Evolutionary conservation across 2,888 invertebrate species (phyloP).

Genomic region (Creontiades dilutus): DNA sequence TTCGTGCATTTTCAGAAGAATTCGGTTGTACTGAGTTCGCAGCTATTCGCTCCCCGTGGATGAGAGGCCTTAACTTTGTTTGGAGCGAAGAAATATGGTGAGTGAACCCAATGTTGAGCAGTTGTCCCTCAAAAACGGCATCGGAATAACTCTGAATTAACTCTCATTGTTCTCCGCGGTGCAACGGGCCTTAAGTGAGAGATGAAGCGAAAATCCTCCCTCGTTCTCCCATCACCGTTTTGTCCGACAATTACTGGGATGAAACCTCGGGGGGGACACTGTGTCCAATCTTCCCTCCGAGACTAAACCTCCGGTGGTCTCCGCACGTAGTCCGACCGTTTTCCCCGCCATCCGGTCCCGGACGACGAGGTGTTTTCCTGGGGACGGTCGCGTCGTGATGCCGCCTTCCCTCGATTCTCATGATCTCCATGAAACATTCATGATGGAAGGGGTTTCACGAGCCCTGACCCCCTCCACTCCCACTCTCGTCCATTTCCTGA

Average conservation of each 20-base stretch:
- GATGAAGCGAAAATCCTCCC: constrained; percentile 15
- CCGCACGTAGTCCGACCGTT: background rate
- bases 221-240: background rate
- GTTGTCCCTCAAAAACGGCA: too few relatives aligned
- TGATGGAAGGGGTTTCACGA: constrained; percentile 1
- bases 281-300: background rate
- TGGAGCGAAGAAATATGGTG: too few relatives aligned
- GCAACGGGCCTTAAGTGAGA: background rate
- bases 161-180: too few relatives aligned
- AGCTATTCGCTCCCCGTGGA: too few relatives aligned
- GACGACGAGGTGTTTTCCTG: background rate
- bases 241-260: background rate
- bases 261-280: background rate
- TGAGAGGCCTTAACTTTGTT: too few relatives aligned
- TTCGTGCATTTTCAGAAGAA: too few relatives aligned
- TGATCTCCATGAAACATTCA: constrained; percentile 19
- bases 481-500: too few relatives aligned
- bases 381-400: background rate
- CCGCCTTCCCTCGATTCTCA: background rate
- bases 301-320: constrained; percentile 23
- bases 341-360: background rate
- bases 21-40: too few relatives aligned
- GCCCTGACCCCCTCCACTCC: too few relatives aligned
- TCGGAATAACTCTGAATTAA: too few relatives aligned
- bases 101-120: too few relatives aligned